Base-by-base conservation (phyloP, 2,113 vertebrate genomes). In the Pardalotus punctatus region DNA sequence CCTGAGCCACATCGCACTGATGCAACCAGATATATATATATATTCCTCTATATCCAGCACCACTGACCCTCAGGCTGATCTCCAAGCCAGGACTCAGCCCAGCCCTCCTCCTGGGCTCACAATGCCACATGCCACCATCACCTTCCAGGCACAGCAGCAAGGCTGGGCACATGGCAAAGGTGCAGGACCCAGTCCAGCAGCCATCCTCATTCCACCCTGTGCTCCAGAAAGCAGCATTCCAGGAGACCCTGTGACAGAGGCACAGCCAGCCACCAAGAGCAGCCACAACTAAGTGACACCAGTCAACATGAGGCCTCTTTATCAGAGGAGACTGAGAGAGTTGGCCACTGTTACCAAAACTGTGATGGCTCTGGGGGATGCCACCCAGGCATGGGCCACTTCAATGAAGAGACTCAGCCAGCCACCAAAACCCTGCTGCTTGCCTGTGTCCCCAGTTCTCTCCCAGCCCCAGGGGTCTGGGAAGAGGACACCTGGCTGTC, bases 21-120 rank as follows among this genome's bases (percentile, higher is more conserved):
- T 94, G 95, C 19, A 45, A 97, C 93, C 93, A 97, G 62, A 95
- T 95, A 96, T 62, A 71, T 95, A 96, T 62, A 71, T 56, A 42
- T 87, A 65, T 73, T 9, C 19, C 14, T 35, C 50, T 65, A 42
- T 82, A 94, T 88, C 72, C 86, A 77, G 78, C 42, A 43, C 58
- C 64, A 85, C 64, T 86, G 86, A 69, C 64, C 64, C 86, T 78
- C 29, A 33, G 69, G 64, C 69, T 67, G 38, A 57, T 89, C 65
- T 71, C 54, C 84, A 61, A 67, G 78, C 18, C 1, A 0, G 7
- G 78, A 62, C 47, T 86, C 74, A 94, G 96, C 92, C 96, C 88
- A 94, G 91, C 80, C 66, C 95, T 94, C 54, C 60, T 91, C 83
- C 95, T 94, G 3, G 20, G 61, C 82, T 81, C 54, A 42, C 50